Percentiles rank a stretch among this genome's conserved stretches.
phyloP scores from a whole-genome alignment of 2,113 vertebrate genomes.

The Clupea harengus region DNA sequence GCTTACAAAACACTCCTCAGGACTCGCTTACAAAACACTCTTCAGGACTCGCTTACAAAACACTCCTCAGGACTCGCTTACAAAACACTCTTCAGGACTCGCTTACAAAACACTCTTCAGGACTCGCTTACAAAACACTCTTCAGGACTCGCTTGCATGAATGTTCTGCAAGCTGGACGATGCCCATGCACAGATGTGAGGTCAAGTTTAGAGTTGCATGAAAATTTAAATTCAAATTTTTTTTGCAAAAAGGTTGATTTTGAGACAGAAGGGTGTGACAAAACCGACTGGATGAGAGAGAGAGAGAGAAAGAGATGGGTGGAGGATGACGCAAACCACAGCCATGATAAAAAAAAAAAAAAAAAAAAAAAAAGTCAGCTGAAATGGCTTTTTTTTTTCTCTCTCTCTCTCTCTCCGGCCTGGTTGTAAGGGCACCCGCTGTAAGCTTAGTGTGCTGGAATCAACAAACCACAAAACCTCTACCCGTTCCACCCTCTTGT shows the following conservation, averaged over 20 bases:
- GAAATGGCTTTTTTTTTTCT: not conserved
- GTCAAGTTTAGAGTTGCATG: not conserved
- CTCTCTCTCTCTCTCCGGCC: too few species aligned
- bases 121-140: not conserved
- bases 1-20: too few species aligned
- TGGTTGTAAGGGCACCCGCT: too few species aligned
- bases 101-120: too few species aligned
- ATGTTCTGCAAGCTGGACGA: too few species aligned
- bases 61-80: too few species aligned
- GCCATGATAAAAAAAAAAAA: not conserved
- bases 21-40: not conserved
- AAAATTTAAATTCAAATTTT: not conserved
- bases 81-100: not conserved
- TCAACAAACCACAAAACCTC: not conserved
- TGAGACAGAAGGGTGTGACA: not conserved
- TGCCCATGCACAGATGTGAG: not conserved
- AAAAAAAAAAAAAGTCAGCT: not conserved
- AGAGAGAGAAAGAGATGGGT: not conserved
- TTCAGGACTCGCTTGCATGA: not conserved
- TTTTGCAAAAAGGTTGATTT: not conserved
- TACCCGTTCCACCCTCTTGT: too few species aligned
- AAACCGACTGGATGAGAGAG: not conserved
- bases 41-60: not conserved
- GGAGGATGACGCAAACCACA: not conserved
- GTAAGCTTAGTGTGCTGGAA: too few species aligned